Percentiles rank a stretch among this genome's conserved stretches.
phyloP scores from a whole-genome alignment of 2,113 vertebrate species.

The Sander vitreus region DNA sequence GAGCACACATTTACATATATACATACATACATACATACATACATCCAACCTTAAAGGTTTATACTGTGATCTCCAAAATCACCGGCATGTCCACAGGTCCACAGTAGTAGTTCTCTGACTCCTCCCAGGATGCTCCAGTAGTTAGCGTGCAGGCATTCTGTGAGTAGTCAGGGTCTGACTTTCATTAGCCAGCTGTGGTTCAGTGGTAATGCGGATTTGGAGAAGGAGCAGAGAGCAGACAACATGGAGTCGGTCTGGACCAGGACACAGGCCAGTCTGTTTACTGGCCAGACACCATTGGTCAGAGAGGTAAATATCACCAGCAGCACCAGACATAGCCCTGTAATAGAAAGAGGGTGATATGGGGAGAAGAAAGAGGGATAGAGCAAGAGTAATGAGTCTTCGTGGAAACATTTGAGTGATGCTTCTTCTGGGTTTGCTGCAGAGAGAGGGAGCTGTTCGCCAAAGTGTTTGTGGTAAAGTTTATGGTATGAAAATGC shows the following conservation, averaged over 20 bases:
- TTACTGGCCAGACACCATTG: conserved; percentile 50
- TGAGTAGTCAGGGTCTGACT: conserved; percentile 57
- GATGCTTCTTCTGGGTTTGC: conserved; percentile 27
- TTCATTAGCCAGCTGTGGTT: conserved; percentile 70
- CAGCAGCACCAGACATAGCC: conserved; percentile 29
- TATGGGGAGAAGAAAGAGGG: neutral
- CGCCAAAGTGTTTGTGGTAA: conserved; percentile 14
- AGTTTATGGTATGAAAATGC: conserved; percentile 32
- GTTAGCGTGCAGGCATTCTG: conserved; percentile 43
- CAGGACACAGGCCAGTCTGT: conserved; percentile 47
- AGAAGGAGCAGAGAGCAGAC: conserved; percentile 50
- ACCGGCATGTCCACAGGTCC: conserved; percentile 17
- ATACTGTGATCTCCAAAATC: conserved; percentile 22
- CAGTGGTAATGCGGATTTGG: conserved; percentile 42
- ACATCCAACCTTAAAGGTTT: conserved; percentile 20
- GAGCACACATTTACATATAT: neutral
- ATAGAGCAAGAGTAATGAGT: neutral
- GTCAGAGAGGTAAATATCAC: conserved; percentile 55
- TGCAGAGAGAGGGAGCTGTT: conserved; percentile 4
- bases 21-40: neutral
- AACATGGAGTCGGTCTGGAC: conserved; percentile 46
- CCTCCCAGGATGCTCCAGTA: conserved; percentile 40
- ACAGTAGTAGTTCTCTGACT: neutral
- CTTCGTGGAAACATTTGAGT: conserved; percentile 37
- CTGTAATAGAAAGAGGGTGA: conserved; percentile 9